Evolutionary conservation across 2,113 vertebrate species (phyloP).

Genomic region (Pao palembangensis): DNA sequence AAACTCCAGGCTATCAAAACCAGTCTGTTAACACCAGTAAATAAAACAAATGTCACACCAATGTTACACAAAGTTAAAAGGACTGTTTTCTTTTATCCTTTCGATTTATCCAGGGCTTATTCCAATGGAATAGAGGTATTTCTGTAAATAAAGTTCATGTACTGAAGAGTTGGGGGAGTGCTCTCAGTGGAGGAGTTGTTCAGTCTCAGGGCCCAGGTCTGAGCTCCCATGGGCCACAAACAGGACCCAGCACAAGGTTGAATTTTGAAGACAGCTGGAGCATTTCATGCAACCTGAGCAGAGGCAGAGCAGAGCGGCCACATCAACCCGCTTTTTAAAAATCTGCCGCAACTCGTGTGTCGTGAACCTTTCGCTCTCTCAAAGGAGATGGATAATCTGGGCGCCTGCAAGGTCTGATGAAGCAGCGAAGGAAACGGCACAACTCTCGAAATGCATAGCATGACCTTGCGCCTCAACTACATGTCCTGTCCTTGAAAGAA

Average conservation of each 20-base stretch:
- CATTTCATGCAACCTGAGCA: conserved; percentile 7
- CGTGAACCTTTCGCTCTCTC: conserved; percentile 12
- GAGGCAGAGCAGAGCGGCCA: not conserved
- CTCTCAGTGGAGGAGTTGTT: not conserved
- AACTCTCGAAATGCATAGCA: not conserved
- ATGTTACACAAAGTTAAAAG: not conserved
- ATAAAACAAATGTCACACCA: not conserved
- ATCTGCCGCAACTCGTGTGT: conserved; percentile 14
- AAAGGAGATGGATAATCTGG: conserved; percentile 25
- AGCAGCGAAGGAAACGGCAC: not conserved
- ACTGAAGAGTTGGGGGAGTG: not conserved
- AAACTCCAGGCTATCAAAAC: not conserved
- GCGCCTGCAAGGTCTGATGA: not conserved
- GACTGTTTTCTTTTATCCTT: not conserved
- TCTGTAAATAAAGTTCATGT: not conserved
- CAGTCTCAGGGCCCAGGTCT: not conserved
- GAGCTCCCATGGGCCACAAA: not conserved
- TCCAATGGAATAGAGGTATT: not conserved
- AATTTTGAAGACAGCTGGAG: conserved; percentile 4
- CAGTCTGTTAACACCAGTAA: not conserved
- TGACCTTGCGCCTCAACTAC: conserved; percentile 32
- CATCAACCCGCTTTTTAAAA: conserved; percentile 24
- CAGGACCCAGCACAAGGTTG: not conserved
- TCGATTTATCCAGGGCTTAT: not conserved
- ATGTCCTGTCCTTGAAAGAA: conserved; percentile 12